Conservation (phyloP, 1,140 invertebrate genomes). For the Phortica variegata region DNA sequence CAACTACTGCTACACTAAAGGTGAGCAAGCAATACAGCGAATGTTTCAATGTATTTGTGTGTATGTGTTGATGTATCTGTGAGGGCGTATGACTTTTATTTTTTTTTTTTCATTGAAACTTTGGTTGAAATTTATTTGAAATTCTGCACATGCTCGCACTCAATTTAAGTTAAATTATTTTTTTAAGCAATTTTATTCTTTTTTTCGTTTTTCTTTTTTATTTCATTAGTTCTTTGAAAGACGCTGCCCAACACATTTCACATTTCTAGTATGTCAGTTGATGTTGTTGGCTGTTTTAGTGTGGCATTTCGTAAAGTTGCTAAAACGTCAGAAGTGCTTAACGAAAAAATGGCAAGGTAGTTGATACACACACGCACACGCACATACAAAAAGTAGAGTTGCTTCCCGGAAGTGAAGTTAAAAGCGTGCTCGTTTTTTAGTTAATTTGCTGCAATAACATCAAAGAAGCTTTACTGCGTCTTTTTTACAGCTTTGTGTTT, state of each 20-base stretch:
- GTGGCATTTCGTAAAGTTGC: slow-evolving; percentile 29
- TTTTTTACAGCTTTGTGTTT: slow-evolving; percentile 16
- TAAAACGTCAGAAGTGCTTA: slow-evolving; percentile 16
- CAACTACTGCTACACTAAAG: slow-evolving; percentile 18
- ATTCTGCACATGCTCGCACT: slow-evolving; percentile 50
- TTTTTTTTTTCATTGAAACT: slow-evolving; percentile 1
- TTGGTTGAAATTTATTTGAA: slow-evolving; percentile 30
- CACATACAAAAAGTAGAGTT: slow-evolving; percentile 29
- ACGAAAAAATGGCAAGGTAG: not conserved
- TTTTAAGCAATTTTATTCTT: slow-evolving; percentile 26
- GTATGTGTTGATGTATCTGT: too few species aligned
- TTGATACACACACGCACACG: slow-evolving; percentile 11
- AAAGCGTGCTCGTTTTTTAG: slow-evolving; percentile 41
- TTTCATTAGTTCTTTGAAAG: too few species aligned
- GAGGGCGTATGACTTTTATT: slow-evolving; percentile 15
- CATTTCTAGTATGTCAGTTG: too few species aligned
- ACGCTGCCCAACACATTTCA: too few species aligned
- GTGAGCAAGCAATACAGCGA: slow-evolving; percentile 11
- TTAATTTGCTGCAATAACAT: slow-evolving; percentile 54
- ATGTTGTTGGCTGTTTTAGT: too few species aligned
- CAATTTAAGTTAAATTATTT: slow-evolving; percentile 52
- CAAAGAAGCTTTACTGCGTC: slow-evolving; percentile 33
- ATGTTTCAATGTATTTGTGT: slow-evolving; percentile 16
- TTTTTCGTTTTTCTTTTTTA: slow-evolving; percentile 16
- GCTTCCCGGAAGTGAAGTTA: slow-evolving; percentile 25